These are phyloP conservation scores for Crocuta crocuta DNA, from an alignment of 2,113 vertebrate species.

Conservation along the genomic window DNA sequence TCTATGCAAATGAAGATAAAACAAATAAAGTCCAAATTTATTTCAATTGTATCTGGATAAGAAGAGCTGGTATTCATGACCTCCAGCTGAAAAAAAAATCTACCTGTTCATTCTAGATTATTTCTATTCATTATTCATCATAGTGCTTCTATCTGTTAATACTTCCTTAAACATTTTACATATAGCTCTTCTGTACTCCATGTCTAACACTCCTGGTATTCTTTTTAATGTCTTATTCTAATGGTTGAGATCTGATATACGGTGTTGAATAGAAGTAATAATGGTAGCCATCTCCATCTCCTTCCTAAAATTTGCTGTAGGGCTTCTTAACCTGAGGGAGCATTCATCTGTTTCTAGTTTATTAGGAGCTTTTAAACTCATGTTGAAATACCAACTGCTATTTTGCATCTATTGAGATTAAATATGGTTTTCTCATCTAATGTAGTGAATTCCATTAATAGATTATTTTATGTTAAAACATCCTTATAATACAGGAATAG, in stretches of 20 bases:
- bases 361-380: neutral
- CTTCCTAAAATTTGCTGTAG: neutral
- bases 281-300: neutral
- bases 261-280: neutral
- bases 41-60: neutral
- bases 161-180: neutral
- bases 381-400: neutral
- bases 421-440: neutral
- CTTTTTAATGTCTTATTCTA: neutral
- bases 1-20: neutral
- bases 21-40: neutral
- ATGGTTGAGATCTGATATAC: neutral
- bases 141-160: neutral
- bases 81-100: neutral
- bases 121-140: neutral
- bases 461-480: neutral
- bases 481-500: neutral
- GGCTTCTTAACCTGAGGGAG: neutral
- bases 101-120: neutral
- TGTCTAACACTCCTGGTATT: neutral
- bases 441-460: neutral
- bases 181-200: neutral
- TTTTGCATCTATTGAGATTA: neutral
- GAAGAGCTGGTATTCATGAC: neutral
- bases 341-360: neutral